Evolutionary conservation across 2,113 vertebrate genomes (phyloP), one percentile per base, ranked within the genome.

Genomic region (Chaenogobius annularis): DNA sequence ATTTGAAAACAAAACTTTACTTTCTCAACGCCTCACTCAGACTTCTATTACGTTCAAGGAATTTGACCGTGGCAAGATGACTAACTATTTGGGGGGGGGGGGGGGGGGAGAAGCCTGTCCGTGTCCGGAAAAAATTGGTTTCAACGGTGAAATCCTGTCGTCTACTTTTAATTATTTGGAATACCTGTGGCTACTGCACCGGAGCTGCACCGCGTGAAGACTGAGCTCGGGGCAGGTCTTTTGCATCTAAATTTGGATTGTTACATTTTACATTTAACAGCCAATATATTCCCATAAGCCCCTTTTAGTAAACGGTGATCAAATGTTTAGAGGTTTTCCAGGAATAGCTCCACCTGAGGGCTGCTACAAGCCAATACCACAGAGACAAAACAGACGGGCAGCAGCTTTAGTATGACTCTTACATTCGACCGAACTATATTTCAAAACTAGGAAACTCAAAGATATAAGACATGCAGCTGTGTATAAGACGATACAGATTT

Each of bases 301-400:
- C 63, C n/a, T n/a, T n/a, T n/a, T 68, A 56, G 12, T 10, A 19
- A 68, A 59, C 73, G 0, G 1, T 5, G 8, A 52, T 48, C 47
- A 37, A 31, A 48, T 37, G 48, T 63, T 10, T 17, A 50, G 40
- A 31, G 44, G 66, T 40, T 5, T 54, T 20, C 62, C 47, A 40
- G 22, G 10, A 13, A 17, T 40, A 15, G 43, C 50, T 58, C 22
- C 56, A 63, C 55, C 48, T 19, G 43, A 62, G 20, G 31, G 26
- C 37, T 35, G 23, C 66, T 58, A 59, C 47, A 22, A 55, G 52
- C 59, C 47, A 46, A 47, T 37, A 65, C 0, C 17, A 66, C 48
- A 6, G 40, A 75, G 59, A 77, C 22, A 68, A 62, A 71, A 46
- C 69, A 82, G 72, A 59, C 43, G 66, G 31, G 37, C 8, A 59